Evolutionary conservation across 2,888 invertebrate genomes (phyloP).

Genomic region (Rotaria macrura): DNA sequence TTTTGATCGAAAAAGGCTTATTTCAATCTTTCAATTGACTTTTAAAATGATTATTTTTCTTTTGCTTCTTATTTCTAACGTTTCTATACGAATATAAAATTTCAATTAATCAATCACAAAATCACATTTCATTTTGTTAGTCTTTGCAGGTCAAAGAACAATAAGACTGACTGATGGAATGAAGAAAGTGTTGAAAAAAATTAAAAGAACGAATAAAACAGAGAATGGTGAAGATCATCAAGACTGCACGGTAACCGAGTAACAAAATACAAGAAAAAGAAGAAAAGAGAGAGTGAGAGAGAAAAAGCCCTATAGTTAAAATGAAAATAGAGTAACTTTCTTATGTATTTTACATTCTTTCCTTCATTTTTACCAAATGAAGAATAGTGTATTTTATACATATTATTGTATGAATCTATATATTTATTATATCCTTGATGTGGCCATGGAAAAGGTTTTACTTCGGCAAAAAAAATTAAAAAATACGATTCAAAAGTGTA

Average conservation of each 20-base stretch:
- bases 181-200: not conserved
- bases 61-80: too few relatives aligned
- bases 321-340: not conserved
- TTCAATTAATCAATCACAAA: not conserved
- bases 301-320: too few relatives aligned
- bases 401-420: not conserved
- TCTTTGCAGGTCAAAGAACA: not conserved
- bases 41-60: too few relatives aligned
- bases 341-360: not conserved
- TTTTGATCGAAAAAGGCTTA: too few relatives aligned
- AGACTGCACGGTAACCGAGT: not conserved
- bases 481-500: not conserved
- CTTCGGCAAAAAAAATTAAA: not conserved
- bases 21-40: too few relatives aligned
- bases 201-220: not conserved
- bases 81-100: not conserved
- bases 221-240: not conserved
- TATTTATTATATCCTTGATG: not conserved
- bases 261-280: not conserved
- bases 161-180: not conserved
- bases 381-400: not conserved
- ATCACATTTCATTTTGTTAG: not conserved
- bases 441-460: not conserved
- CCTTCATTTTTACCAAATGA: not conserved
- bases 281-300: not conserved